Conservation (phyloP, 2,113 vertebrate genomes). For the Vicugna pacos region DNA sequence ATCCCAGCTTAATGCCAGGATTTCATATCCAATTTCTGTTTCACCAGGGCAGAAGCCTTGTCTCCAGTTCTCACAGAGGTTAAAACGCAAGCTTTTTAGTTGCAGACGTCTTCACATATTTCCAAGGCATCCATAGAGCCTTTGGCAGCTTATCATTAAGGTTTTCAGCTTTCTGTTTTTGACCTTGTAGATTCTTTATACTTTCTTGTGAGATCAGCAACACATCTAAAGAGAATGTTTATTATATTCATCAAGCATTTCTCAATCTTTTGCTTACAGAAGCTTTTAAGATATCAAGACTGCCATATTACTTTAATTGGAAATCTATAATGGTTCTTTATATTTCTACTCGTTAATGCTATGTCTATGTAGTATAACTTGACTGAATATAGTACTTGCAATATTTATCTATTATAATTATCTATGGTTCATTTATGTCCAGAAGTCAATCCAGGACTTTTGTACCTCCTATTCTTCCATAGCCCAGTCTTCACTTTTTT, state of each 20-base stretch:
- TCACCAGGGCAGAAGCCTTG: not conserved
- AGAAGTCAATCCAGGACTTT: not conserved
- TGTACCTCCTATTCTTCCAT: not conserved
- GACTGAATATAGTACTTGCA: not conserved
- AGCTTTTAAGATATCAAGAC: not conserved
- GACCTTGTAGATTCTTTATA: not conserved
- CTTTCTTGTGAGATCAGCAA: not conserved
- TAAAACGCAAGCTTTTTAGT: conserved; percentile 10
- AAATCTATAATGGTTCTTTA: not conserved
- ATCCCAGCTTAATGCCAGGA: not conserved
- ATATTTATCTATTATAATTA: conserved; percentile 9
- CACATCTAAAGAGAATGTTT: not conserved
- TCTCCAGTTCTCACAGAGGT: not conserved
- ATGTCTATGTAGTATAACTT: not conserved
- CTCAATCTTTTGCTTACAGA: not conserved
- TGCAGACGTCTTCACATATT: not conserved
- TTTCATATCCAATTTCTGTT: not conserved
- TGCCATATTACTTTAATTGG: not conserved
- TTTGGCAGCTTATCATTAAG: not conserved
- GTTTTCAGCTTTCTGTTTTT: not conserved
- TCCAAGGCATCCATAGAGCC: not conserved
- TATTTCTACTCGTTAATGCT: not conserved
- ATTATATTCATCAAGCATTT: not conserved
- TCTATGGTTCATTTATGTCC: not conserved
- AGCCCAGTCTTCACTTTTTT: not conserved